These are phyloP conservation scores for Pegoplata infirma DNA, from an alignment of 2,888 invertebrate species.

Conservation along the genomic window DNA sequence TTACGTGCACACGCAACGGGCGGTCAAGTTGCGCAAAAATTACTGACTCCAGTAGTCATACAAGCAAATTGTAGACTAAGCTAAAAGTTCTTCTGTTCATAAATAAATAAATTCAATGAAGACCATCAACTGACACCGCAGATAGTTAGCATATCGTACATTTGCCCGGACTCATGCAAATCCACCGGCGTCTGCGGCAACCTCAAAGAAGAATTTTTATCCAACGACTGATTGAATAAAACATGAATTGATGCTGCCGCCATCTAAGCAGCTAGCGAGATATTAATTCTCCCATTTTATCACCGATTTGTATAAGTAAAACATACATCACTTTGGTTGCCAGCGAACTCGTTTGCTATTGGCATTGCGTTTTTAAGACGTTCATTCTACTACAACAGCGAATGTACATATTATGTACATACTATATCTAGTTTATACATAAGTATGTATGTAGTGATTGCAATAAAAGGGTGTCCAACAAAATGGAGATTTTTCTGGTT, in stretches of 20 bases:
- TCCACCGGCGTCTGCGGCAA: conserved; percentile 60
- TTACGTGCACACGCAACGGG: conserved; percentile 62
- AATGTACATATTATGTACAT: not conserved
- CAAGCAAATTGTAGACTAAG: conserved; percentile 53
- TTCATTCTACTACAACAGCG: not conserved
- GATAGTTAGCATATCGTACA: conserved; percentile 52
- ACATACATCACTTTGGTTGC: conserved; percentile 40
- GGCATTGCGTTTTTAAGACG: not conserved
- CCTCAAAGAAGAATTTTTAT: conserved; percentile 57
- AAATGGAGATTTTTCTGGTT: not conserved
- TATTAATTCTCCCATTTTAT: conserved; percentile 59
- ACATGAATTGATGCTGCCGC: conserved; percentile 61
- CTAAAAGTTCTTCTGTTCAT: conserved; percentile 27
- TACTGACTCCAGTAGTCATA: conserved; percentile 52
- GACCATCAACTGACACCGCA: conserved; percentile 62
- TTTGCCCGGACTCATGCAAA: conserved; percentile 26
- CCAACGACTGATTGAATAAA: conserved; percentile 61
- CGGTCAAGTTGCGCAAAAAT: conserved; percentile 61
- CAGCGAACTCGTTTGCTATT: conserved; percentile 3
- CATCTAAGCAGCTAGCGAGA: conserved; percentile 44
- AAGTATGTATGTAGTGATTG: not conserved
- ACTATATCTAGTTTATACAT: not conserved
- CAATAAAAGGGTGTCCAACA: not conserved
- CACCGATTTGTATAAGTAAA: conserved; percentile 51
- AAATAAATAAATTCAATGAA: conserved; percentile 63